Percentiles rank a stretch among this genome's conserved stretches.
Evolutionary conservation across 2,888 invertebrate species (phyloP).

Genomic region (Agriopis marginaria): DNA sequence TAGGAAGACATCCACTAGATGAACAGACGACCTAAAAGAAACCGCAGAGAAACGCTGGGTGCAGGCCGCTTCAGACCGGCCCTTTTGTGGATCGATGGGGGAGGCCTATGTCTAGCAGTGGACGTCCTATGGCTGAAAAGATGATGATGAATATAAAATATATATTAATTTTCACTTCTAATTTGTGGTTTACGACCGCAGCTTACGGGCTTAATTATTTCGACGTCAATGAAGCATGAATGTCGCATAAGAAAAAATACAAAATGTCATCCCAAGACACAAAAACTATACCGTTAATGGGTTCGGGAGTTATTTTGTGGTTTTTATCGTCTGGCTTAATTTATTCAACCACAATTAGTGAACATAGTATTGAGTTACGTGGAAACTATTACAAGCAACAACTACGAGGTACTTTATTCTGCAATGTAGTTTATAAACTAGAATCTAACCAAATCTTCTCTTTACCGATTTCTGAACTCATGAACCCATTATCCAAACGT

Average conservation of each 20-base stretch:
- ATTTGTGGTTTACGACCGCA: slow-evolving; percentile 32
- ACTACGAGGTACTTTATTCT: too few species aligned
- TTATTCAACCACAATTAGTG: slow-evolving; percentile 27
- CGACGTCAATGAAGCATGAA: slow-evolving; percentile 38
- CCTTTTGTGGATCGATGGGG: too few species aligned
- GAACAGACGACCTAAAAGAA: too few species aligned
- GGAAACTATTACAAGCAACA: not conserved
- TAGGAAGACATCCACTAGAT: too few species aligned
- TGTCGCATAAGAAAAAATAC: slow-evolving; percentile 38
- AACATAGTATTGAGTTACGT: slow-evolving; percentile 8
- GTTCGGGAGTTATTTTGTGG: slow-evolving; percentile 51
- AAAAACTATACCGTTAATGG: slow-evolving; percentile 56
- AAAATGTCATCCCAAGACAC: slow-evolving; percentile 48
- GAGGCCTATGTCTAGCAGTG: too few species aligned
- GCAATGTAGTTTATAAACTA: too few species aligned
- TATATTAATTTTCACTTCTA: not conserved
- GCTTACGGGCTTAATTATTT: slow-evolving; percentile 22
- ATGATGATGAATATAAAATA: too few species aligned
- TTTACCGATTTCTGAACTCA: not conserved
- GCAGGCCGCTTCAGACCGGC: too few species aligned
- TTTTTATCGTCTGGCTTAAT: slow-evolving; percentile 37
- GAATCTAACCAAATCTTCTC: not conserved
- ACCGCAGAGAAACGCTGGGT: too few species aligned
- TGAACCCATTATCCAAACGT: not conserved
- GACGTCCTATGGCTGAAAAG: too few species aligned